Percentiles rank a stretch among this genome's conserved stretches.
These are phyloP conservation scores for Neogale vison DNA, from an alignment of 2,113 vertebrate genomes.

Conservation along the genomic window DNA sequence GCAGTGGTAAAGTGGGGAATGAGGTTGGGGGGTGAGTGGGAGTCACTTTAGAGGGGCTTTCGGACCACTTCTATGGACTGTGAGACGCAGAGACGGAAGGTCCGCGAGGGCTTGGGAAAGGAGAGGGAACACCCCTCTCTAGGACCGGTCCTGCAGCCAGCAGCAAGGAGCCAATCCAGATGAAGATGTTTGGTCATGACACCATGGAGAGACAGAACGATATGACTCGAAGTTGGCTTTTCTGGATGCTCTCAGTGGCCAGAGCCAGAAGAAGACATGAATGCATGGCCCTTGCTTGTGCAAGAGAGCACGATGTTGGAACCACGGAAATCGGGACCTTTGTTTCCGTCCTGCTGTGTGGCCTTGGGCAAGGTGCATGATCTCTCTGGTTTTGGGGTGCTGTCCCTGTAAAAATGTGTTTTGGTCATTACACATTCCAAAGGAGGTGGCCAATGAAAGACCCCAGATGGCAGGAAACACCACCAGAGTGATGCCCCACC, in stretches of 20 bases:
- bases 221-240: no score
- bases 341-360: not conserved
- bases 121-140: accelerated
- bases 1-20: not conserved
- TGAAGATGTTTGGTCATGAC: not conserved
- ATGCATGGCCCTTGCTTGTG: not conserved
- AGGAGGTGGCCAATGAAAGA: not conserved
- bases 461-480: no score
- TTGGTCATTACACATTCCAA: not conserved
- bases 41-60: not conserved
- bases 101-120: not conserved
- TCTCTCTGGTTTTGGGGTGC: not conserved
- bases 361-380: accelerated
- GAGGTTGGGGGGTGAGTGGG: not conserved
- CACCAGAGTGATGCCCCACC: not conserved
- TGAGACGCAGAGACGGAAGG: not conserved
- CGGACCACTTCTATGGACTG: not conserved
- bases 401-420: not conserved
- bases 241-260: not conserved
- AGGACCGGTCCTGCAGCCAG: not conserved
- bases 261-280: not conserved
- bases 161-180: accelerated
- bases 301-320: not conserved
- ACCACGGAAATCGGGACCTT: not conserved
- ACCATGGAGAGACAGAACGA: not conserved